phyloP scores from a whole-genome alignment of 1,140 invertebrate genomes.

The Fopius arisanus region DNA sequence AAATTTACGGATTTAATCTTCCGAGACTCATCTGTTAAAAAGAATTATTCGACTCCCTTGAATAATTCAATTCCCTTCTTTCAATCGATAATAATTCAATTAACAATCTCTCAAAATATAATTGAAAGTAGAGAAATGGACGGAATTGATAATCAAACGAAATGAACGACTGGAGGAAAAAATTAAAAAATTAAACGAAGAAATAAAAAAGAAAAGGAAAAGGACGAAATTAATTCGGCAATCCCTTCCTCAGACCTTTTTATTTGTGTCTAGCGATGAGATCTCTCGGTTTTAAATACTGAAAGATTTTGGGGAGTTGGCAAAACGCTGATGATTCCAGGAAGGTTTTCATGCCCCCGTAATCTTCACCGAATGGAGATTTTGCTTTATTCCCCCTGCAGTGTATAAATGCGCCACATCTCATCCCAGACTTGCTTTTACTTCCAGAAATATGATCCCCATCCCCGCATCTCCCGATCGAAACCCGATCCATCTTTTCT shows the following conservation, averaged over 20 bases:
- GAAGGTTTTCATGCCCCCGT: constrained; percentile 29
- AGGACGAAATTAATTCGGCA: background rate
- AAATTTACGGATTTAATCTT: no score
- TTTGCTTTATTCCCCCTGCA: constrained; percentile 25
- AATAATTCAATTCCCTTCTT: no score
- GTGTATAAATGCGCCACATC: background rate
- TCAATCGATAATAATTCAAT: no score
- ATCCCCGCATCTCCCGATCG: constrained; percentile 11
- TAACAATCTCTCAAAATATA: no score
- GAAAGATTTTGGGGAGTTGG: constrained; percentile 24
- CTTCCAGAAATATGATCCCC: constrained; percentile 28
- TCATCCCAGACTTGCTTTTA: background rate
- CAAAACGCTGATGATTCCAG: constrained; percentile 25
- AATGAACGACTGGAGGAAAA: background rate
- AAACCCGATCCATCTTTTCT: constrained; percentile 15
- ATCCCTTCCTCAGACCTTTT: background rate
- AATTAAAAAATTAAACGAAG: background rate
- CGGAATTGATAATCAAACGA: background rate
- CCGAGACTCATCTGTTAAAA: no score
- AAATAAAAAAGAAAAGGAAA: background rate
- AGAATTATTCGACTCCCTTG: no score
- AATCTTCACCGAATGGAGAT: constrained; percentile 30
- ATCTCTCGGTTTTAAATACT: constrained; percentile 9
- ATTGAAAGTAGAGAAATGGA: no score
- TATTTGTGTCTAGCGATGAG: constrained; percentile 29